Evolutionary conservation across 2,888 invertebrate genomes (phyloP), one percentile per base, ranked within the genome.

Genomic region (Cheilosia impressa): DNA sequence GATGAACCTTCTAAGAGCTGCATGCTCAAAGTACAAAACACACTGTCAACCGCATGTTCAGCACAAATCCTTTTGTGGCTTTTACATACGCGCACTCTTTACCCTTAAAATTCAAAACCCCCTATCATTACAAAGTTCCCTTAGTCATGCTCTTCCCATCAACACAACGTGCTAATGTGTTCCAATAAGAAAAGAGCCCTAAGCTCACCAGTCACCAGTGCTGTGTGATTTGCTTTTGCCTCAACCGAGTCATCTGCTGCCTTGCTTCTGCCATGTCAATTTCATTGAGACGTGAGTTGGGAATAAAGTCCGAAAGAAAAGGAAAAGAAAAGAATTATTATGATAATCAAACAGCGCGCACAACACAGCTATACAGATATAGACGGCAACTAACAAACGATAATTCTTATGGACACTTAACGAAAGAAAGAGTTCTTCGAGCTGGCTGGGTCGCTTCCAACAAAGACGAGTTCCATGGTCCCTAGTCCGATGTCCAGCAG

Each of bases 321-420:
- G 17, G 4, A 19, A 31, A 22, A 66, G 38, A n/a, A 45, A 75
- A 75, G 55, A 69, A 53, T 71, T 60, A 75, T 75, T 75, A 53
- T 71, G 34, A 79, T 71, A 84, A 84, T 75, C 65, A 84, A 80
- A 71, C 69, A 75, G 62, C 27, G 62, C 34, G 63, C 57, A 66
- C 45, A 9, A 45, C 38, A 57, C 63, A 22, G 15, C 68, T 9
- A 47, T 38, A 58, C n/a, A 62, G 53, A 53, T 47, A 34, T 47
- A 24, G 52, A 65, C 73, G 75, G 80, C 69, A 80, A 69, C 69
- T 80, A 79, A 84, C 79, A 84, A 79, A 75, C 79, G 58, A 55
- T 80, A 80, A 84, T 83, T 83, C 69, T 73, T 73, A 63, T 63
- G 63, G 73, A 79, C 79, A 79, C 73, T 63, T 62, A 62, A 75